Conservation (phyloP, 2,113 vertebrate species). For the Mellivora capensis region DNA sequence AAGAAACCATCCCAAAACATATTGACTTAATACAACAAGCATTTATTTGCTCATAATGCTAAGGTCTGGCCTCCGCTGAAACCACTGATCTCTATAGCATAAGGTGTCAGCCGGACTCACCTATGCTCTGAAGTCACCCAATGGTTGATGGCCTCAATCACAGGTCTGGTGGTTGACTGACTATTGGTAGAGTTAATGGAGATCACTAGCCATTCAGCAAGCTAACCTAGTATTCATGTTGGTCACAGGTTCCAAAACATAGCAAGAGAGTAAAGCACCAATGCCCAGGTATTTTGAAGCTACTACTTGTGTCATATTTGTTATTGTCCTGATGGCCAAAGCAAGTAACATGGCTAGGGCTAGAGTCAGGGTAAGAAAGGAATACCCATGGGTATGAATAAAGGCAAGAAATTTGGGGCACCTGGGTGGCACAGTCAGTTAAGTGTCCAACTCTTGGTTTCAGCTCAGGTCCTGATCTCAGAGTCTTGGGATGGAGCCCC, state of each 20-base stretch:
- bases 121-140: not conserved
- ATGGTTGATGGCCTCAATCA: not conserved
- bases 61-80: not conserved
- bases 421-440: not conserved
- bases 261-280: not conserved
- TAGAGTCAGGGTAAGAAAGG: not conserved
- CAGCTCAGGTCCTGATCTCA: not conserved
- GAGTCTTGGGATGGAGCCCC: not conserved
- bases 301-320: not conserved
- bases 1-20: not conserved
- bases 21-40: not conserved
- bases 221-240: not conserved
- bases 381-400: not conserved
- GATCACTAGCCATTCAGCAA: not conserved
- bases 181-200: not conserved
- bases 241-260: not conserved
- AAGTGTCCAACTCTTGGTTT: not conserved
- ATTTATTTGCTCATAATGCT: not conserved
- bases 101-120: not conserved
- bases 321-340: not conserved
- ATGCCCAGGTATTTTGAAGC: not conserved
- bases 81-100: not conserved
- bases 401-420: not conserved
- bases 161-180: not conserved
- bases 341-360: not conserved